Base-by-base conservation (phyloP, 1,140 invertebrate species). In the Oryctes rhinoceros region DNA sequence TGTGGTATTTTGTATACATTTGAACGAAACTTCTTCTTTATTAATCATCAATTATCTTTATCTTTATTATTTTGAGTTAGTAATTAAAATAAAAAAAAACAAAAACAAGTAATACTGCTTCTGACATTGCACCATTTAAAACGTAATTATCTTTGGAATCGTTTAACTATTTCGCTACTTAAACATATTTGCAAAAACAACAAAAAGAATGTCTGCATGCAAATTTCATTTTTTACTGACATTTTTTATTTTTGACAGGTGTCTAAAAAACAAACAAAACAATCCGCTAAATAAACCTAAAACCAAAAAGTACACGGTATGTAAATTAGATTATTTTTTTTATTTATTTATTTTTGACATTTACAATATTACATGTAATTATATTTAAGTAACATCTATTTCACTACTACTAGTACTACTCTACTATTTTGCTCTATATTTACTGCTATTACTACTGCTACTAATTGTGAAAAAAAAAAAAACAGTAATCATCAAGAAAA, bases 191-290 rank as follows among this genome's bases (percentile, higher is more conserved):
- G 39, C 39, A 44, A 59, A 59, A 59, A 18, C 9, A 59, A 59
- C 5, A n/a, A 59, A 59, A 59, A 15, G 24, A 71, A 71, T 24
- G 7, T 71, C 24, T 71, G 65, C 65, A 71, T 71, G 65, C 65
- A 37, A 20, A 24, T 71, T 71, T 37, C 65, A 37, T 67, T 24
- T 67, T 35, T 71, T 71, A 71, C 65, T 71, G 65, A 71, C 65
- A 71, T 71, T 71, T 71, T 71, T 71, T 71, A 71, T 71, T 71
- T 71, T 71, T 71, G 65, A 71, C 65, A 71, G 65, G 65, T 71
- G 7, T 71, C 65, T 71, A 71, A 71, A 71, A 44, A 44, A 44
- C 39, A 44, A 44, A 30, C 24, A 67, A 71, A 71, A 71, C 53
- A 71, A 71, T 71, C 65, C 65, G 65, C 20, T 71, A 71, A 71